Base-by-base conservation (phyloP, 1,140 invertebrate species). In the Pseudomyrmex flavicornis region DNA sequence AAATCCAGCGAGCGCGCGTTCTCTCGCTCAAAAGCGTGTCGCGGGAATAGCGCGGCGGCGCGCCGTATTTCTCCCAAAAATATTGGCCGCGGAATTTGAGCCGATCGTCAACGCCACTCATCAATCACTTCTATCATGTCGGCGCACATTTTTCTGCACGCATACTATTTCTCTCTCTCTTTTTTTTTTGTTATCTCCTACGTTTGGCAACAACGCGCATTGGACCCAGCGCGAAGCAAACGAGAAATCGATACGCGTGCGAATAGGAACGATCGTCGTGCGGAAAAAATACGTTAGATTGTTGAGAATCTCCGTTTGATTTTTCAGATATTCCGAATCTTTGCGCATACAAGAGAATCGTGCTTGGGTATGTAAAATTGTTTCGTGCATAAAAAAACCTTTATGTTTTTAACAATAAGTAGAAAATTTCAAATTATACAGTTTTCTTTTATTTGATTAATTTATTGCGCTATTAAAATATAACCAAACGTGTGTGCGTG, bases 71-170 rank as follows among this genome's bases (percentile, higher is more conserved):
- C 69, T 69, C 82, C 26, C 72, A 61, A 85, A 88, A 85, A 88
- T 89, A 88, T 88, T 89, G 84, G 76, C 84, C 62, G 35, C 68
- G 84, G 80, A 89, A 86, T 89, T 86, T 85, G 70, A 86, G 69
- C 54, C 84, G 80, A 89, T 89, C 87, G 66, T 77, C 73, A 88
- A 76, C 73, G 83, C 87, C 68, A 84, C 87, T 88, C 87, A 88
- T 88, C 87, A 85, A 88, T 88, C 87, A 88, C 86, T 79, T 83
- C 87, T 88, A 88, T 88, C 87, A 88, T 73, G 50, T 35, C 56
- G 65, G 15, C 50, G 66, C 61, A 15, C 22, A 50, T 54, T 70
- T n/a, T 20, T 58, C 63, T 68, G 20, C 52, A 44, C 76, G 20
- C 76, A 54, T 59, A 15, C 54, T 66, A 59, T 76, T 75, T 65